Evolutionary conservation across 2,888 invertebrate genomes (phyloP), one percentile per base, ranked within the genome.

Genomic region (Protophormia terraenovae): DNA sequence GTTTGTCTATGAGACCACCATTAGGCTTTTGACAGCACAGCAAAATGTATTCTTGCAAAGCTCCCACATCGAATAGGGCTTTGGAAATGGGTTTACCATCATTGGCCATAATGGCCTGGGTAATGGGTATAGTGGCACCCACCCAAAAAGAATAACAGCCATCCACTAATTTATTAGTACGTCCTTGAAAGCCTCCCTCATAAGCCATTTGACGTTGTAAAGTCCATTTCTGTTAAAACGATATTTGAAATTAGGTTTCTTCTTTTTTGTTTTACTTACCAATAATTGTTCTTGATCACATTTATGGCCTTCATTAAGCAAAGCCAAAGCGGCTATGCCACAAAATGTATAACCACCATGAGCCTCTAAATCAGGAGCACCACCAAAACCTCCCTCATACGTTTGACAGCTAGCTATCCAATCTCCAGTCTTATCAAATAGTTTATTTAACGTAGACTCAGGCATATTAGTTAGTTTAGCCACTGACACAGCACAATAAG

Each of bases 331-430:
- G 72, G 99, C 98, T 86, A 99, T 94, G 0, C 97, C 99, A 94
- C 99, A 99, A 93, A 98, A 99, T 0, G 99, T 96, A 93, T 99
- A 99, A n/a, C 99, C 99, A 2, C 99, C 99, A 93, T 99, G 99
- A 6, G 99, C 99, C 93, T 99, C 99, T 95, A 98, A 95, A 8
- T 97, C 98, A 0, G 98, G 98, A 87, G 94, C 96, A 0, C 98
- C 99, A 47, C 97, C 97, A 94, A 99, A 99, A 0, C 99, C 99
- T 55, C 99, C 99, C 93, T 99, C 99, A 93, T 99, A 99, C 0
- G 98, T 98, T 93, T 99, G 99, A 93, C 99, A 99, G 87, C 96
- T 95, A 0, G 96, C 94, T 89, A 99, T 95, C 99, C 99, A 99
- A 90, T 98, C 96, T 0, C 97, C 97, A 12, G 98, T 97, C 72